Evolutionary conservation across 1,140 invertebrate genomes (phyloP), one percentile per base, ranked within the genome.

Genomic region (Drosophila chauvacae): DNA sequence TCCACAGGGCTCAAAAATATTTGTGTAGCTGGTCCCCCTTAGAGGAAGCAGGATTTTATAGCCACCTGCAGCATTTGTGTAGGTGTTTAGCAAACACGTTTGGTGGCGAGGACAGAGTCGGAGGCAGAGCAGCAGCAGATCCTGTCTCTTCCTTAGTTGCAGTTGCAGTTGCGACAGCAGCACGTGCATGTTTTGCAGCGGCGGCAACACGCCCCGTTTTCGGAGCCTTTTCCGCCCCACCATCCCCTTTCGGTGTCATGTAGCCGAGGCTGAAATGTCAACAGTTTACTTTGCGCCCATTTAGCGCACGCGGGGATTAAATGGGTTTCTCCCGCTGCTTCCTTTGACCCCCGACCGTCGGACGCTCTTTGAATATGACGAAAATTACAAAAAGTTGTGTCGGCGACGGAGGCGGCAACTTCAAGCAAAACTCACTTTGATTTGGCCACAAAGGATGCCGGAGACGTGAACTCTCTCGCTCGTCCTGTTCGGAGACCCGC

Each of bases 201-300:
- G 39, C 47, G 59, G 28, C 76, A 69, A 20, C 68, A 79, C 62
- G 28, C 28, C 37, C 16, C 42, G 26, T 26, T 55, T 20, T 10
- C 14, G 18, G 16, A 26, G 16, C 44, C 63, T 26, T 35, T 20
- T 39, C 63, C 9, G 7, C 48, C 35, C 30, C 14, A 7, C 35
- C 28, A 28, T 48, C 6, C 57, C 39, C 14, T 11, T 57, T 58
- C 33, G 48, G 74, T 88, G 77, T 90, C 85, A 88, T 90, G 78
- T 66, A 47, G 71, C 53, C 42, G 64, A 79, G 85, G 63, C 81
- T 79, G 68, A 85, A 90, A 90, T 90, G 85, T 90, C 85, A 90
- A 90, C 85, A 90, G 85, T 90, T 90, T 90, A 85, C 85, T 85
- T 73, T 90, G 85, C 74, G 77, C 81, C 81, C 85, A 90, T 90